Percentiles rank a stretch among this genome's conserved stretches.
Conservation (phyloP, 2,797 vertebrate species). For the Leptatherina wallacei region DNA sequence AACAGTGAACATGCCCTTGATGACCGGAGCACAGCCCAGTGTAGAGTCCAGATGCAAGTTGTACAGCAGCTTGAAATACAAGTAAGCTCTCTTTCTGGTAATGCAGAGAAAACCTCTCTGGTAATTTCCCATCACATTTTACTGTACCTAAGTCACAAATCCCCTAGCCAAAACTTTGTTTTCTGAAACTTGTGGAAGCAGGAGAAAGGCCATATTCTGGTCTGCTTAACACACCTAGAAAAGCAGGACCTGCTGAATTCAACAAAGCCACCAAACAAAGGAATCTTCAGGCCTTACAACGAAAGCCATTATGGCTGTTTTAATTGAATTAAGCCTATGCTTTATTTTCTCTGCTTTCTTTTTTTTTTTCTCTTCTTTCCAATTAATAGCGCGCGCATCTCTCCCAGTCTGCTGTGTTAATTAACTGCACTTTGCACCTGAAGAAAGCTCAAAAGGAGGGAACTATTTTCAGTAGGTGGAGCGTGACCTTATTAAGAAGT, state of each 20-base stretch:
- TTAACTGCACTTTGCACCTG: constrained; percentile 89
- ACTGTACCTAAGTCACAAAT: constrained; percentile 10
- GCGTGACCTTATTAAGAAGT: constrained; percentile 88
- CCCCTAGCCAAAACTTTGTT: constrained; percentile 53
- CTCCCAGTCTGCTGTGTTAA: constrained; percentile 83
- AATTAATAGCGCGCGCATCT: constrained; percentile 81
- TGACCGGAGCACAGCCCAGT: constrained; percentile 98
- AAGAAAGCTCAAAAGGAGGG: constrained; percentile 86
- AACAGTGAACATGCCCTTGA: constrained; percentile 98
- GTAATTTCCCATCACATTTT: constrained; percentile 15
- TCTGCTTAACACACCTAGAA: constrained; percentile 63
- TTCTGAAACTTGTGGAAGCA: constrained; percentile 53
- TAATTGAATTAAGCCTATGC: constrained; percentile 85
- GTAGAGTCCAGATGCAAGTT: constrained; percentile 98
- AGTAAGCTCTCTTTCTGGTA: constrained; percentile 74
- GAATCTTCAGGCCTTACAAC: constrained; percentile 75
- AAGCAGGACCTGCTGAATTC: constrained; percentile 72
- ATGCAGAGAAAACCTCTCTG: constrained; percentile 4
- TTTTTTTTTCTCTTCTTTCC: constrained; percentile 69
- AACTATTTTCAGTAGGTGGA: constrained; percentile 89
- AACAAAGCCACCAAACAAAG: constrained; percentile 82
- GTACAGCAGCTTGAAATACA: constrained; percentile 99
- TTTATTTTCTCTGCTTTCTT: constrained; percentile 80
- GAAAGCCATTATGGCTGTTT: constrained; percentile 82
- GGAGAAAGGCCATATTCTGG: constrained; percentile 53